A percentile compares a stretch with the other conserved stretches of the same genome.
Conservation (phyloP, 1,140 invertebrate genomes). For the Drosophila obscura region DNA sequence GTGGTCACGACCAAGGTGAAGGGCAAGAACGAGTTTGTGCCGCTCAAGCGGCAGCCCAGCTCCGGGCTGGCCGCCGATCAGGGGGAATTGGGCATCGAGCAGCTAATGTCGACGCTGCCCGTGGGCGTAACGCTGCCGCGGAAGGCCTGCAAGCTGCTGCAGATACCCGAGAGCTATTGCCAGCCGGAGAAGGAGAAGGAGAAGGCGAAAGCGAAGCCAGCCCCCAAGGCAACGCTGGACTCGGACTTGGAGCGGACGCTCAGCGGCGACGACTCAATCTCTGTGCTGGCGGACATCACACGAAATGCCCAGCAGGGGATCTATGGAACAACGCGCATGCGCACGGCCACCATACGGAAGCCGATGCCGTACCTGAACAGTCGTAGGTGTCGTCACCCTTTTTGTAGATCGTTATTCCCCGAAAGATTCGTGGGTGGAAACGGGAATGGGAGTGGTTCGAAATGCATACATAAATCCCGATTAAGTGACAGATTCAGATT, state of each 20-base stretch:
- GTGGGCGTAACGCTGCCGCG: conserved; percentile 62
- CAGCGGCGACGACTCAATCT: conserved; percentile 23
- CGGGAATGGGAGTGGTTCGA: too few relatives aligned
- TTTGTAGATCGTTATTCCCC: not conserved
- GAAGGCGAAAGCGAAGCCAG: conserved; percentile 8
- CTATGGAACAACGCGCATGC: conserved; percentile 78
- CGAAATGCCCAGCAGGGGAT: conserved; percentile 63
- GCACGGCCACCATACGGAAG: conserved; percentile 77
- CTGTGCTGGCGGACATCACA: conserved; percentile 59
- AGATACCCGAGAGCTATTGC: conserved; percentile 75
- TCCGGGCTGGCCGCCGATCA: conserved; percentile 18
- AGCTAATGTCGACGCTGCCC: conserved; percentile 69
- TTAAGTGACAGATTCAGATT: too few relatives aligned
- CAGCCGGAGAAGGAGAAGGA: conserved; percentile 13
- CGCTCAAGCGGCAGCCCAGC: conserved; percentile 34
- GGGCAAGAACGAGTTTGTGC: conserved; percentile 60
- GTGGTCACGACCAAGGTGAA: conserved; percentile 65
- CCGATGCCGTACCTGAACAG: conserved; percentile 81
- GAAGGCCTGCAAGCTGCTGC: conserved; percentile 76
- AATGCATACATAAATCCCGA: too few relatives aligned
- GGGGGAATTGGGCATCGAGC: conserved; percentile 61
- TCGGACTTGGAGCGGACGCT: conserved; percentile 55
- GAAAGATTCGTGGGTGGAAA: not conserved
- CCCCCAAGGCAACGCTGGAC: conserved; percentile 51
- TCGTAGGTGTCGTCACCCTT: conserved; percentile 64